These are phyloP conservation scores for Xenopus borealis DNA, from an alignment of 2,113 vertebrate genomes.

Conservation along the genomic window DNA sequence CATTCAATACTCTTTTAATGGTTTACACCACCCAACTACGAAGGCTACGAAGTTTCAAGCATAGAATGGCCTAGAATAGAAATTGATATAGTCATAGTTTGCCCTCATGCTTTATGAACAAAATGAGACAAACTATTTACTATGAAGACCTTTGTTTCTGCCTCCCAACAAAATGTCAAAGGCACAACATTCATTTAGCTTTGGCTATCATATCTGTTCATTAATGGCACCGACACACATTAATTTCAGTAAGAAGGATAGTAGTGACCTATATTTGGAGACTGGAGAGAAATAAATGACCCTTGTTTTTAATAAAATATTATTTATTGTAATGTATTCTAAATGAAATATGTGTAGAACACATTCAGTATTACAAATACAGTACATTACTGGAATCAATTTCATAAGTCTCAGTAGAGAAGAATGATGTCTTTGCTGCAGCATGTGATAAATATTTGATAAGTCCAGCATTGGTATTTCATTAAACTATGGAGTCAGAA, in stretches of 20 bases:
- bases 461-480: neutral
- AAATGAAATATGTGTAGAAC: neutral
- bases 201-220: neutral
- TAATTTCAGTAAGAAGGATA: neutral
- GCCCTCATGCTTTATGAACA: too few species aligned
- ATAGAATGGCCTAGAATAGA: neutral
- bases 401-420: neutral
- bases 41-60: constrained; percentile 6
- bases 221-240: neutral
- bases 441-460: constrained; percentile 1
- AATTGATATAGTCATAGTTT: neutral
- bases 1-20: constrained; percentile 12
- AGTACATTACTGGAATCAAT: neutral
- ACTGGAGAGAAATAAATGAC: neutral
- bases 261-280: neutral
- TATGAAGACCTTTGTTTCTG: too few species aligned
- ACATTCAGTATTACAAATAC: neutral
- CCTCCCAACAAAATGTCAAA: too few species aligned
- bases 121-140: too few species aligned
- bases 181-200: too few species aligned
- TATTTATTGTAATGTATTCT: constrained; percentile 3
- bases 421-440: neutral
- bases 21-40: constrained; percentile 10
- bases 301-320: neutral
- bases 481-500: neutral